Percentiles rank a stretch among this genome's conserved stretches.
Conservation (phyloP, 2,888 invertebrate species). For the Latrodectus elegans region DNA sequence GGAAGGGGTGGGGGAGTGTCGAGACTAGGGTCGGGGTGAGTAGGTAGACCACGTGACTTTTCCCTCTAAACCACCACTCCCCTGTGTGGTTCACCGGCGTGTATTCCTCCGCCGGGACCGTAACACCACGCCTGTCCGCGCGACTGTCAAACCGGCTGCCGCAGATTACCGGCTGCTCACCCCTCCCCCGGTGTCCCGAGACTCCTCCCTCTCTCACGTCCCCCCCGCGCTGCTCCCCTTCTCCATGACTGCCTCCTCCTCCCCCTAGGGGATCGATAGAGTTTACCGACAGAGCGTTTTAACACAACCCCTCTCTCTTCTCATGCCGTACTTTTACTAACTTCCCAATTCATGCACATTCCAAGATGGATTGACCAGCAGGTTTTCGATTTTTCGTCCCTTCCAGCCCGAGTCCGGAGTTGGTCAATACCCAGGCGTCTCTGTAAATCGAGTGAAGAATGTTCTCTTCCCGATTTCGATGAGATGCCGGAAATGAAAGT, state of each 20-base stretch:
- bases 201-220: conserved; percentile 33
- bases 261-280: conserved; percentile 50
- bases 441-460: too few relatives aligned
- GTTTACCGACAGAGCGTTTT: conserved; percentile 53
- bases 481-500: neutral
- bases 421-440: neutral
- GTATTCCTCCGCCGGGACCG: conserved; percentile 68
- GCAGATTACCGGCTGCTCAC: conserved; percentile 64
- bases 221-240: conserved; percentile 21
- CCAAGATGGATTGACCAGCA: neutral
- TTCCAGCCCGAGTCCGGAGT: neutral
- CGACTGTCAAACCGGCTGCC: conserved; percentile 69
- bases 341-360: neutral
- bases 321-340: neutral
- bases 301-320: conserved; percentile 8
- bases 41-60: conserved; percentile 63
- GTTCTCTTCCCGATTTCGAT: too few relatives aligned
- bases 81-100: conserved; percentile 69
- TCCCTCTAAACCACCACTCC: conserved; percentile 66
- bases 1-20: neutral
- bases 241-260: neutral
- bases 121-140: conserved; percentile 67
- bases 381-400: neutral
- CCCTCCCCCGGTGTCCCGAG: conserved; percentile 39
- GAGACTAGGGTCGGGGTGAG: neutral